phyloP scores from a whole-genome alignment of 2,888 invertebrate genomes.

The Choristoneura rosaceana region DNA sequence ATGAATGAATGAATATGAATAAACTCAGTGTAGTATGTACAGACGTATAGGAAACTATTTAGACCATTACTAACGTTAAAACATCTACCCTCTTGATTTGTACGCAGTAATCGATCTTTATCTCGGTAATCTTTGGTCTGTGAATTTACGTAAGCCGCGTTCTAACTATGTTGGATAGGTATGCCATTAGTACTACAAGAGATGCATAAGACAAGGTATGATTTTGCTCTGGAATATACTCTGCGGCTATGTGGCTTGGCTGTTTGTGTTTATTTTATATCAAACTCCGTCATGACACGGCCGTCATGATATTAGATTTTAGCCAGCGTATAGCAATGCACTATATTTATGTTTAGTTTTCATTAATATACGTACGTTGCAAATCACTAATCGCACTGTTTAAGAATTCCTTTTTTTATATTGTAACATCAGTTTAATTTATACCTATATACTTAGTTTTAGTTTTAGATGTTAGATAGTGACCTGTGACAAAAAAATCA shows the following conservation, averaged over 20 bases:
- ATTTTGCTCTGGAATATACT: background rate
- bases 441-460: too few species aligned
- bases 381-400: background rate
- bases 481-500: too few species aligned
- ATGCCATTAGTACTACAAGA: background rate
- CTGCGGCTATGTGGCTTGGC: background rate
- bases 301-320: background rate
- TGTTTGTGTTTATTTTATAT: constrained; percentile 1
- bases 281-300: background rate
- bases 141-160: background rate
- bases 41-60: background rate
- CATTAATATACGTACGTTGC: background rate
- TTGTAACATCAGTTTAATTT: too few species aligned
- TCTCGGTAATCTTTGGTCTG: constrained; percentile 8
- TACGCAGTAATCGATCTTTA: constrained; percentile 11
- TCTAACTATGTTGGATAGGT: background rate
- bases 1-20: too few species aligned
- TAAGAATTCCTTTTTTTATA: too few species aligned
- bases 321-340: background rate
- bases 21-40: too few species aligned
- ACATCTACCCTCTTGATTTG: background rate
- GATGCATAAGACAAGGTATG: background rate
- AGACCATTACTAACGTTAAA: background rate
- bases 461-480: too few species aligned
- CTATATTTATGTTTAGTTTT: background rate